Base-by-base conservation (phyloP, 2,888 invertebrate genomes). In the Caenorhabditis sp. region DNA sequence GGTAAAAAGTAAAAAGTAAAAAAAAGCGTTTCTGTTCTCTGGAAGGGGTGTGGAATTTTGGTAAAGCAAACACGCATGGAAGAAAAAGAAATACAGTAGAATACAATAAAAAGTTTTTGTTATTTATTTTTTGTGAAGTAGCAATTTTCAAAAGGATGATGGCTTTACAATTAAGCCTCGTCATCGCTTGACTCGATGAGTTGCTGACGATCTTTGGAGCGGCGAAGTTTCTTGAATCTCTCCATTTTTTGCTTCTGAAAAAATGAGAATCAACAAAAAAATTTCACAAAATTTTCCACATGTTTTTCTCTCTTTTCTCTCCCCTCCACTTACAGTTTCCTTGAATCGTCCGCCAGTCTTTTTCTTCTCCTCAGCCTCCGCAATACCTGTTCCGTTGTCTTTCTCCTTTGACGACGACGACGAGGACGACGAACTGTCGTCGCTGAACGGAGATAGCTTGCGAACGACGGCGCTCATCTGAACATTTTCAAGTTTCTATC, bases 391-490 rank as follows among this genome's bases (percentile, higher is more conserved):
- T n/a, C n/a, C n/a, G n/a, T n/a, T 62, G 37, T 65, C 70, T 58
- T 70, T 77, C 50, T 69, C 77, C 40, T 77, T 69, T 32, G 67
- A 67, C 56, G 69, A 50, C 11, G 60, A 62, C 62, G 70, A 67
- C 56, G 69, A 50, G 6, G 60, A 62, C 62, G 70, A 68, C 55
- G 67, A 68, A 62, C 76, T 76, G 20, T 79, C 79, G 65, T 80
- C 80, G 24, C 76, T 70, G 71, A 83, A 83, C 65, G 83, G 83
- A 20, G 83, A 83, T 40, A 83, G 60, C 71, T 80, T 83, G 53
- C 80, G 79, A 69, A 83, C 83, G 53, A 83, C 83, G 56, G 74
- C 76, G 56, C 62, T 80, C 67, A 83, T 71, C 83, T 83, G 69
- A 83, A 82, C 9, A 9, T 32, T 4, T 64, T 70, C 64, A 47